Evolutionary conservation across 2,888 invertebrate species (phyloP), one percentile per base, ranked within the genome.

Genomic region (Cephus spinipes): DNA sequence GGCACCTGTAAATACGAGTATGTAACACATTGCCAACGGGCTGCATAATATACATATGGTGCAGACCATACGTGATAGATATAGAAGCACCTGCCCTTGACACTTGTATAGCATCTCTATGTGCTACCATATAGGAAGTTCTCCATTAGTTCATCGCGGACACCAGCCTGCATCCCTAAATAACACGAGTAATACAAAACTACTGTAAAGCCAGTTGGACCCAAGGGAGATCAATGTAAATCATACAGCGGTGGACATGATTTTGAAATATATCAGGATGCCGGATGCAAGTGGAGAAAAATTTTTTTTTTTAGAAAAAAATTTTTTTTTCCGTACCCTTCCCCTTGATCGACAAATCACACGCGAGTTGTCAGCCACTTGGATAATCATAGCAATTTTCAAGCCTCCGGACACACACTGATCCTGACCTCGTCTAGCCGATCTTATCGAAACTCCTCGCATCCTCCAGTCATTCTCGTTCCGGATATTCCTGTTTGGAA

Each of bases 81-180:
- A 31, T 71, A 84, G 83, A 84, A 83, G 82, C 87, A 87, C 88
- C 87, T 88, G 87, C 81, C 81, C 80, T 80, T 80, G 81, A 23
- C 55, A 23, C 55, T 55, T 23, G 23, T 55, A 55, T 9, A 23
- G 15, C 55, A 55, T 55, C 55, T 55, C 55, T 55, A 23, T 55
- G 9, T 2, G 55, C 23, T 55, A 9, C 55, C 55, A 2, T 23
- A 55, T 55, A 55, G 55, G 23, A 55, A 55, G 23, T 55, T 9
- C 2, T 15, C 15, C 55, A 23, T 23, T 55, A 23, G 15, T 15
- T 55, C 23, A 23, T 55, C 55, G 1, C 36, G 12, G 15, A 36
- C 4, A 40, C 15, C 40, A 40, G 15, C 15, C 40, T 40, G 40
- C 40, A 40, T 40, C 40, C 40, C 40, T 40, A 40, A 40, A 40